phyloP scores from a whole-genome alignment of 2,113 vertebrate species.

The Haliaeetus leucogaster region DNA sequence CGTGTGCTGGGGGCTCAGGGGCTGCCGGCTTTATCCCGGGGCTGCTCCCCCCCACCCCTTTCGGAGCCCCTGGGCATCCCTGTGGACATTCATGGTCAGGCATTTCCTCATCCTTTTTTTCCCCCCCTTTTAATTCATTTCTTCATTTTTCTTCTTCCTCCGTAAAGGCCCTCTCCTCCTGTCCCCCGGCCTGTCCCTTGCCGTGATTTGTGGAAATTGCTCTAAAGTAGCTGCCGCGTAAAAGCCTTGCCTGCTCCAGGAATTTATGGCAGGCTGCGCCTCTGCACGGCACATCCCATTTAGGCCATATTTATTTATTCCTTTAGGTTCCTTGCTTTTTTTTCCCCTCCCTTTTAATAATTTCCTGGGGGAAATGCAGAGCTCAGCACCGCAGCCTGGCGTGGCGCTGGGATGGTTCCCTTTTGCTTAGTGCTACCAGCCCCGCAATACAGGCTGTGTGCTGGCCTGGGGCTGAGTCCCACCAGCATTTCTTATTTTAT shows the following conservation, averaged over 20 bases:
- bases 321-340: background rate
- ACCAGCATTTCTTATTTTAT: background rate
- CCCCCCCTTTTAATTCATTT: background rate
- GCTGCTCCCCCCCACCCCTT: too few species aligned
- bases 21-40: fast-evolving
- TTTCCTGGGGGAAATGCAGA: background rate
- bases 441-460: background rate
- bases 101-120: too few species aligned
- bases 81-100: background rate
- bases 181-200: slow-evolving; percentile 45
- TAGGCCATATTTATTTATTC: slow-evolving; percentile 35
- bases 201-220: slow-evolving; percentile 77
- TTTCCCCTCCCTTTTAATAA: background rate
- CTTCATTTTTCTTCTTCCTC: background rate
- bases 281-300: background rate
- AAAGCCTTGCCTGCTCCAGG: slow-evolving; percentile 34
- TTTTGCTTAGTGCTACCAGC: background rate
- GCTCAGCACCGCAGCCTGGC: background rate
- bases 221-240: slow-evolving; percentile 66
- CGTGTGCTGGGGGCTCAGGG: background rate
- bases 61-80: background rate
- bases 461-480: background rate
- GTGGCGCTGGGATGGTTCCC: background rate
- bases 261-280: slow-evolving; percentile 35
- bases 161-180: slow-evolving; percentile 45